Evolutionary conservation across 2,888 invertebrate genomes (phyloP).

Genomic region (Callosobruchus maculatus): DNA sequence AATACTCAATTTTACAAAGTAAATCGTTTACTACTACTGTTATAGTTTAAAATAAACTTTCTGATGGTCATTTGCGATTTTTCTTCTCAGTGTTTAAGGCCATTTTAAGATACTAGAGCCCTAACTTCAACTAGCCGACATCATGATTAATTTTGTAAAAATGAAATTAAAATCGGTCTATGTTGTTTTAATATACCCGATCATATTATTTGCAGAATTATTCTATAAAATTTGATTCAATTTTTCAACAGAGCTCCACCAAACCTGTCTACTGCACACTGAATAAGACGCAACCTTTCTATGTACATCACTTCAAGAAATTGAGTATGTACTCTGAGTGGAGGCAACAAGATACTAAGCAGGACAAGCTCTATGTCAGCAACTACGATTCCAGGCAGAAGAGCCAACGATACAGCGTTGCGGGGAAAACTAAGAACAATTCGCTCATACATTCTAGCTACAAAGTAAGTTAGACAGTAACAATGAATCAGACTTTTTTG

Average conservation of each 20-base stretch:
- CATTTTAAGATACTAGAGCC: too few species aligned
- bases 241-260: constrained; percentile 63
- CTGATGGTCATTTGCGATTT: too few species aligned
- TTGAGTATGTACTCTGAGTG: constrained; percentile 97
- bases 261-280: constrained; percentile 90
- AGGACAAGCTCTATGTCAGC: constrained; percentile 45
- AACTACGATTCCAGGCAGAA: constrained; percentile 77
- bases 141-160: too few species aligned
- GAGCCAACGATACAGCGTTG: constrained; percentile 57
- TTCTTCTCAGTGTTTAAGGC: too few species aligned
- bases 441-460: constrained; percentile 48
- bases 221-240: too few species aligned
- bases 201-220: too few species aligned
- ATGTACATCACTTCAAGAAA: constrained; percentile 84
- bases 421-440: constrained; percentile 52
- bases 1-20: too few species aligned
- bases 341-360: constrained; percentile 51
- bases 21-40: too few species aligned
- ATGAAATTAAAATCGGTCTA: too few species aligned
- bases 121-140: too few species aligned
- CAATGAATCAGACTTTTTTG: not conserved
- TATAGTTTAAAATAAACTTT: too few species aligned
- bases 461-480: constrained; percentile 36
- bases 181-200: too few species aligned
- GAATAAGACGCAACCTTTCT: constrained; percentile 91